Base-by-base conservation (phyloP, 2,888 invertebrate species). In the Thecophora atra region DNA sequence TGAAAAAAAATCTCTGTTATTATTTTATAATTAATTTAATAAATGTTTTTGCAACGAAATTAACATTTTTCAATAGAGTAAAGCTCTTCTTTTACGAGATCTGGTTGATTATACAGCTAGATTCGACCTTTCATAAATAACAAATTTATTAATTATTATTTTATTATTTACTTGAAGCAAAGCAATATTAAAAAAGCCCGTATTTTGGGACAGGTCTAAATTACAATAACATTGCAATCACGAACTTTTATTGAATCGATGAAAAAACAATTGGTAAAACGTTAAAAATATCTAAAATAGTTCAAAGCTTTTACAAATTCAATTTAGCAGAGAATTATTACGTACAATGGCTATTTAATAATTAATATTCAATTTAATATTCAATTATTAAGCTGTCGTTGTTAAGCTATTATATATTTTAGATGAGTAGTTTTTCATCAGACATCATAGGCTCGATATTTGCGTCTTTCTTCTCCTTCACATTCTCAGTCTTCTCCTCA, bases 401-500 rank as follows among this genome's bases (percentile, higher is more conserved):
- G n/a, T n/a, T n/a, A n/a, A n/a, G n/a, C n/a, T n/a, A n/a, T 8
- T 37, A 37, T 37, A 11, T 64, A 37, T 70, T 60, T 75, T 74
- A 77, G 44, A 75, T 70, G 66, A 75, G 67, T 15, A 74, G 73
- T 73, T 78, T 76, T 17, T 82, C 82, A n/a, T 79, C 76, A 68
- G 76, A 78, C 70, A 74, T 71, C 62, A 71, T 54, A 58, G 52
- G 73, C 60, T 74, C 82, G 70, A 81, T 82, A 28, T 79, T 78
- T 68, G 71, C 76, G 65, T 71, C 66, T 70, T 75, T 62, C 76
- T 77, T 79, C 81, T 66, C 74, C 78, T 70, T 77, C 73, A 28
- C 73, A 74, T 65, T 76, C 78, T 75, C 76, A 80, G 73, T 78
- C 75, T 5, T 76, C 77, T 19, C 78, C 78, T 37, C 78, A 65